Conservation (phyloP, 2,888 invertebrate species). For the Orthonevra nobilis region DNA sequence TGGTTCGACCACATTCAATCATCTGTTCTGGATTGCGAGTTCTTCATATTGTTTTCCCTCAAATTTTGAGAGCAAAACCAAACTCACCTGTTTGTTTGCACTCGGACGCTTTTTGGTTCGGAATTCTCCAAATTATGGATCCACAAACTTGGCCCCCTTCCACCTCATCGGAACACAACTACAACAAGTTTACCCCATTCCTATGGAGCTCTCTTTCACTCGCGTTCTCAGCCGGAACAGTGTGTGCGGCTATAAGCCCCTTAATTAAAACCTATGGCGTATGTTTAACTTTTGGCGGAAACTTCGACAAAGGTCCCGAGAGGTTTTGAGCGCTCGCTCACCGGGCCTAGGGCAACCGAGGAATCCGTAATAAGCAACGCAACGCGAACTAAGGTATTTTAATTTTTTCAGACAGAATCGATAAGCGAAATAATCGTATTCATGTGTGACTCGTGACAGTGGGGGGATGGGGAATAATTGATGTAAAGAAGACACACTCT, state of each 20-base stretch:
- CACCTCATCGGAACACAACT: background rate
- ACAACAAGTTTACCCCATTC: too few species aligned
- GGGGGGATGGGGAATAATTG: background rate
- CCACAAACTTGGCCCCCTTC: too few species aligned
- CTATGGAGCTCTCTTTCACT: slow-evolving; percentile 17
- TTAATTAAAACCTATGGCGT: slow-evolving; percentile 56
- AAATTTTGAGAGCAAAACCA: background rate
- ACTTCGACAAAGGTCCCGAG: slow-evolving; percentile 22
- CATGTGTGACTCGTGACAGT: background rate
- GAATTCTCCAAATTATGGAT: too few species aligned
- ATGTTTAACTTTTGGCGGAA: slow-evolving; percentile 62
- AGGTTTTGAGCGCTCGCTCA: slow-evolving; percentile 1
- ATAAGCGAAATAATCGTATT: slow-evolving; percentile 32
- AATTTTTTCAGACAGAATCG: too few species aligned
- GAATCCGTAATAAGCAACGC: slow-evolving; percentile 4
- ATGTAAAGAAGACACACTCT: slow-evolving; percentile 19
- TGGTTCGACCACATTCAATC: slow-evolving; percentile 43
- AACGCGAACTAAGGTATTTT: too few species aligned
- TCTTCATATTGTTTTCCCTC: background rate
- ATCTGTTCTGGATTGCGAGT: slow-evolving; percentile 24
- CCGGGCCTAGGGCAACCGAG: slow-evolving; percentile 37
- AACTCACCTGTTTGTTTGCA: background rate
- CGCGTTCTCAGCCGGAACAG: background rate
- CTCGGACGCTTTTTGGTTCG: slow-evolving; percentile 2
- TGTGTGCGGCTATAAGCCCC: background rate